Evolutionary conservation across 2,797 vertebrate genomes (phyloP).

Genomic region (Cephalopachus bancanus): DNA sequence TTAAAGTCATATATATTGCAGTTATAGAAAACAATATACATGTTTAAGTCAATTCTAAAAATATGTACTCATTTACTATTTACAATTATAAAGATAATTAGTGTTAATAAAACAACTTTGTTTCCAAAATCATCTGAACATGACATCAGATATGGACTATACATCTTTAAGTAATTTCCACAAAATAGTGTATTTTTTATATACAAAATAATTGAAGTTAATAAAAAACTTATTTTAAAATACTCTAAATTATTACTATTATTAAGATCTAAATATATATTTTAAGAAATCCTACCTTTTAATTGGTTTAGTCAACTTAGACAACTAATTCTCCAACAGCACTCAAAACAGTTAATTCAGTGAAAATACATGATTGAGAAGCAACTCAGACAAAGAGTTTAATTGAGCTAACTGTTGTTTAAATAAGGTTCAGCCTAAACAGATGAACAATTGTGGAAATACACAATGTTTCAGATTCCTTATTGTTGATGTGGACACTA

Average conservation of each 20-base stretch:
- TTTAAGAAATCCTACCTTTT: background rate
- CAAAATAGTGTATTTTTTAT: background rate
- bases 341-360: background rate
- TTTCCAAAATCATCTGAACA: background rate
- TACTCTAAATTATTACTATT: background rate
- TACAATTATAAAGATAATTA: background rate
- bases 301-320: background rate
- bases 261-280: background rate
- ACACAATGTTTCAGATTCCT: background rate
- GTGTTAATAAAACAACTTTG: background rate
- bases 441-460: background rate
- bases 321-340: background rate
- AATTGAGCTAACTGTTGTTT: slow-evolving; percentile 3
- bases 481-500: background rate
- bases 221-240: background rate
- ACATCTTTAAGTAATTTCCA: background rate
- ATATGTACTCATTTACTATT: background rate
- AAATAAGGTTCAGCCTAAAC: background rate
- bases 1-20: background rate
- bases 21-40: background rate
- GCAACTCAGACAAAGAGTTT: background rate
- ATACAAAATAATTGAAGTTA: background rate
- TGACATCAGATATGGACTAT: background rate
- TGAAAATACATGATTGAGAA: background rate
- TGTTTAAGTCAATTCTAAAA: background rate